Percentiles rank a stretch among this genome's conserved stretches.
These are phyloP conservation scores for Chitala chitala DNA, from an alignment of 2,113 vertebrate genomes.

Conservation along the genomic window DNA sequence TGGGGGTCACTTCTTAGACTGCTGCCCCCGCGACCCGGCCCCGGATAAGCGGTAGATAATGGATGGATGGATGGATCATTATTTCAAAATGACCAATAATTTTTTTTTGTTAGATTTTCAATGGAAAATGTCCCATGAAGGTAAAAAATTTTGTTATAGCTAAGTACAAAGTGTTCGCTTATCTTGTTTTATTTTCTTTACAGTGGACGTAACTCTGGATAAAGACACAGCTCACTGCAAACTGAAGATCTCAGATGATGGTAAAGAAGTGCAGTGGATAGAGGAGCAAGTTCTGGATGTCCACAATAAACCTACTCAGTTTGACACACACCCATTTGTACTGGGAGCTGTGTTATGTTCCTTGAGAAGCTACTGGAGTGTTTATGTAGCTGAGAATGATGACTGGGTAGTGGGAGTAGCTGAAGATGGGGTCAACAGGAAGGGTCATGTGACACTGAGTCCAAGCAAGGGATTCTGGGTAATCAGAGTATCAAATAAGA, in stretches of 20 bases:
- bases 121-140: no score
- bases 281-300: background rate
- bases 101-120: no score
- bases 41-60: no score
- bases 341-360: background rate
- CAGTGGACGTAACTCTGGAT: slow-evolving; percentile 1
- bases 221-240: background rate
- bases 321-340: slow-evolving; percentile 20
- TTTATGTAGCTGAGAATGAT: slow-evolving; percentile 6
- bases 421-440: background rate
- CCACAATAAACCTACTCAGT: background rate
- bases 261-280: slow-evolving; percentile 3
- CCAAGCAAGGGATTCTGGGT: slow-evolving; percentile 22
- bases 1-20: no score
- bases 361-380: slow-evolving; percentile 14
- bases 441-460: background rate
- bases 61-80: no score
- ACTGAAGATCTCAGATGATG: background rate
- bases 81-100: no score
- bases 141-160: no score
- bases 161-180: no score
- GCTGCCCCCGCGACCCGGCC: no score
- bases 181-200: background rate
- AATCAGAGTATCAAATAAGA: slow-evolving; percentile 18
- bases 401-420: slow-evolving; percentile 27